Conservation (phyloP, 1,140 invertebrate genomes). For the Panulirus ornatus region DNA sequence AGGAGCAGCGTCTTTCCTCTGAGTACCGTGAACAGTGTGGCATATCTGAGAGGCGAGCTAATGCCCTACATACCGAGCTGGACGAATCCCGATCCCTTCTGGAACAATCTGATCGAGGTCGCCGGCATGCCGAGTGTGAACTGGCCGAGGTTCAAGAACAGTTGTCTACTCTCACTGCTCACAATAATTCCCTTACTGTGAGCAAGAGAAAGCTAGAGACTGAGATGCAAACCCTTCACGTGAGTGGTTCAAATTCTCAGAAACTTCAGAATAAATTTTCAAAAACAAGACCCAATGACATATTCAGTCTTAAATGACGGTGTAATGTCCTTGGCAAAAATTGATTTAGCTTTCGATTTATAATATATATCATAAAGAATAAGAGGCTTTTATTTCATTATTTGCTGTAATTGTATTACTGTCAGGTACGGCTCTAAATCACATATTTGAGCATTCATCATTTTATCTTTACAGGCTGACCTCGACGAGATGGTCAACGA, state of each 20-base stretch:
- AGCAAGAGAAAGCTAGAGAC: slow-evolving; percentile 99
- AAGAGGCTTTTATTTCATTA: too few species aligned
- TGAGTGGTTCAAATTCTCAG: too few species aligned
- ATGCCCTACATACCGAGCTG: slow-evolving; percentile 17
- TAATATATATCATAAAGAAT: too few species aligned
- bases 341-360: too few species aligned
- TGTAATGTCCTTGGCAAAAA: too few species aligned
- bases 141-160: slow-evolving; percentile 97
- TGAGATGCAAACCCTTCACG: slow-evolving; percentile 96
- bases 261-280: too few species aligned
- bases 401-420: too few species aligned
- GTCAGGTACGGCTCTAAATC: too few species aligned
- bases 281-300: too few species aligned
- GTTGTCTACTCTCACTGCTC: slow-evolving; percentile 94
- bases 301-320: too few species aligned
- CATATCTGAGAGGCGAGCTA: slow-evolving; percentile 34
- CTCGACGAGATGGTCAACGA: slow-evolving; percentile 67
- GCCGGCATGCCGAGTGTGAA: slow-evolving; percentile 86
- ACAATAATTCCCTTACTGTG: slow-evolving; percentile 83
- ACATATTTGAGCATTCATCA: too few species aligned
- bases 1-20: slow-evolving; percentile 81
- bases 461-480: slow-evolving; percentile 62
- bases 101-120: slow-evolving; percentile 93
- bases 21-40: slow-evolving; percentile 81
- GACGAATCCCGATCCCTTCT: slow-evolving; percentile 93